Percentiles rank a stretch among this genome's conserved stretches.
Conservation (phyloP, 2,113 vertebrate species). For the Xyliphius kryptos region DNA sequence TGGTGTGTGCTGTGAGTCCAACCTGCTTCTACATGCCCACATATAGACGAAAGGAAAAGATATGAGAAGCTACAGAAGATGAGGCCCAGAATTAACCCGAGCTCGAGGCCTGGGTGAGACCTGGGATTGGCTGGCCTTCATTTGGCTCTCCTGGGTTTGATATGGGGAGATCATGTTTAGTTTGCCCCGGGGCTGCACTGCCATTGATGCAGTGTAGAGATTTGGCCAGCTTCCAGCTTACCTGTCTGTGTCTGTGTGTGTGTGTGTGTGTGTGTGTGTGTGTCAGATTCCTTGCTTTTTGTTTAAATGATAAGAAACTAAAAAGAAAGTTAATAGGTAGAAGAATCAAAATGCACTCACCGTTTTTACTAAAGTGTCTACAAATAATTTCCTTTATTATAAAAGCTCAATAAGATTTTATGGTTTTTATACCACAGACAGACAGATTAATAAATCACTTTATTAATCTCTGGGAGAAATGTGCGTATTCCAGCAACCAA, state of each 20-base stretch:
- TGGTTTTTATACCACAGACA: too few species aligned
- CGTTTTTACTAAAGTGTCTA: too few species aligned
- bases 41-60: slow-evolving; percentile 34
- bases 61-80: slow-evolving; percentile 53
- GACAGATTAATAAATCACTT: too few species aligned
- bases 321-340: too few species aligned
- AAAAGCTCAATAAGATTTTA: too few species aligned
- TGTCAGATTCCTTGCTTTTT: too few species aligned
- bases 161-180: slow-evolving; percentile 65
- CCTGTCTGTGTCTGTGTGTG: slow-evolving; percentile 50
- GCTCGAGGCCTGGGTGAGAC: slow-evolving; percentile 75
- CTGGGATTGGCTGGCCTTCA: slow-evolving; percentile 53
- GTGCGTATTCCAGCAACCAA: too few species aligned
- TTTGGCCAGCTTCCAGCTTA: slow-evolving; percentile 65
- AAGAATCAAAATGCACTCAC: too few species aligned
- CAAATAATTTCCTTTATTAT: too few species aligned
- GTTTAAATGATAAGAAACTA: too few species aligned
- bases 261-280: slow-evolving; percentile 26
- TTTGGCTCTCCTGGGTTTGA: slow-evolving; percentile 58
- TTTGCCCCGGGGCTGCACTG: slow-evolving; percentile 60
- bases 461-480: too few species aligned
- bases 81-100: slow-evolving; percentile 63
- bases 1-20: slow-evolving; percentile 53
- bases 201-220: slow-evolving; percentile 63
- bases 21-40: slow-evolving; percentile 20